phyloP scores from a whole-genome alignment of 1,140 invertebrate species.

The Phthorimaea operculella region DNA sequence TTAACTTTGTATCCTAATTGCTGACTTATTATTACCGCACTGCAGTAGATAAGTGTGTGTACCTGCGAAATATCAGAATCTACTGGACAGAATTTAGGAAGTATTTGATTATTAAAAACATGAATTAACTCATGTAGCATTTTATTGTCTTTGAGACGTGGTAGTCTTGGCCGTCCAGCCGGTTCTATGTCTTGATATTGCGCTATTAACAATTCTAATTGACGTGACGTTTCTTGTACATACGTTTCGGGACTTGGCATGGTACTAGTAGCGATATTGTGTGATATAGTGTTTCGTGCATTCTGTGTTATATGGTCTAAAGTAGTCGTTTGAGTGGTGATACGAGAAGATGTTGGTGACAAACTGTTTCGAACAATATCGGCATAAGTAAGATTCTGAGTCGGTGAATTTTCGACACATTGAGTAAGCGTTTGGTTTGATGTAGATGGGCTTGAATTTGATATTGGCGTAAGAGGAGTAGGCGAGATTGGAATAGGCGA shows the following conservation, averaged over 20 bases:
- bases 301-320: neutral
- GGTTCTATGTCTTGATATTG: conserved; percentile 8
- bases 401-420: neutral
- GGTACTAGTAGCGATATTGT: neutral
- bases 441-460: neutral
- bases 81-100: neutral
- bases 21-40: conserved; percentile 7
- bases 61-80: neutral
- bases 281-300: neutral
- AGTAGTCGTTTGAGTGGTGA: neutral
- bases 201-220: neutral
- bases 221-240: neutral
- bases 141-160: conserved; percentile 6
- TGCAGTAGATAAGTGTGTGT: conserved; percentile 17
- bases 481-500: neutral
- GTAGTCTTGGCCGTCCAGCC: conserved; percentile 6
- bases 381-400: neutral
- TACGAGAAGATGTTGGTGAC: neutral
- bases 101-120: conserved; percentile 6
- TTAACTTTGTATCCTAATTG: neutral
- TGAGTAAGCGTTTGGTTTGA: neutral
- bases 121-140: conserved; percentile 3
- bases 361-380: neutral
- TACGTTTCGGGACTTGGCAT: neutral
- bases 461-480: neutral